A percentile compares a stretch with the other conserved stretches of the same genome.
Evolutionary conservation across 2,113 vertebrate genomes (phyloP).

Genomic region (Pipra filicauda): DNA sequence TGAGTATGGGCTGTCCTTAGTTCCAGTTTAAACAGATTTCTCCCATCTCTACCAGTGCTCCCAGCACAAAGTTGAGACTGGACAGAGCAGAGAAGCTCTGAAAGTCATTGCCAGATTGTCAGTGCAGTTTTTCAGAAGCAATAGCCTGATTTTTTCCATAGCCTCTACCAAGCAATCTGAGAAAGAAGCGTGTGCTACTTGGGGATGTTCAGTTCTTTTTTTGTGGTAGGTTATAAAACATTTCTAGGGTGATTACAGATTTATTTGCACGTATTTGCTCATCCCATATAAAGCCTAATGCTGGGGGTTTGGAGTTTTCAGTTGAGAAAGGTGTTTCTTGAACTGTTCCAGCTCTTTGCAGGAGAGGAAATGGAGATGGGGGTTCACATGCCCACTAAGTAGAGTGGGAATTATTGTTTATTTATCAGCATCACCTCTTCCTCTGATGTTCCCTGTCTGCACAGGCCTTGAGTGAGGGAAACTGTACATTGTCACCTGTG

Average conservation of each 20-base stretch:
- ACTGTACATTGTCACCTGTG: not conserved
- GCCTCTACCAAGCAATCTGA: not conserved
- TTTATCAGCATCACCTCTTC: not conserved
- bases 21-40: not conserved
- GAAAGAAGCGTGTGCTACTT: not conserved
- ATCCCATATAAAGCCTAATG: not conserved
- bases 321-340: not conserved
- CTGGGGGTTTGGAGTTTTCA: not conserved
- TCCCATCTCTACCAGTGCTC: not conserved
- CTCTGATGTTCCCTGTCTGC: not conserved
- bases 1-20: not conserved
- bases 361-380: not conserved
- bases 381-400: rapidly evolving
- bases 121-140: not conserved
- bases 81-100: not conserved
- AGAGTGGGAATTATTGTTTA: not conserved
- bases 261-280: not conserved
- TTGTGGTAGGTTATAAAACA: not conserved
- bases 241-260: not conserved
- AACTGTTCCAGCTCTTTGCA: not conserved
- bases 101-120: not conserved
- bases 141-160: not conserved
- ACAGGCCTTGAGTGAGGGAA: not conserved
- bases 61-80: not conserved
- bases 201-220: not conserved